These are phyloP conservation scores for Notechis scutatus DNA, from an alignment of 2,113 vertebrate genomes.

Conservation along the genomic window DNA sequence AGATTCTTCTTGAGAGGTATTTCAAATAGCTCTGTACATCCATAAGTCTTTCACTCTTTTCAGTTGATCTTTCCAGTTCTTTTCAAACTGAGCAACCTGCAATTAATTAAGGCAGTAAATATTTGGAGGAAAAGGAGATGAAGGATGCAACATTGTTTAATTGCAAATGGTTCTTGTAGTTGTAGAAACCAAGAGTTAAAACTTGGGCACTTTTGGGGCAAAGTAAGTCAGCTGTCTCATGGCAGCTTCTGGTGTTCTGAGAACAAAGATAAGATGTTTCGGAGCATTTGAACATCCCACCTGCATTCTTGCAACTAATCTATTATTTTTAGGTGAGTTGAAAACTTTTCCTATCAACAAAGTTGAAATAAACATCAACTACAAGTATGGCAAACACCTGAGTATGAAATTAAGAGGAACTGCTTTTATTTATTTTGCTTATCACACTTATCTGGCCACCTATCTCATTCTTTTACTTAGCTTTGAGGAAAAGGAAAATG, in stretches of 20 bases:
- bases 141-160: not conserved
- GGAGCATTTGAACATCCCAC: not conserved
- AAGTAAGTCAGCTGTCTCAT: not conserved
- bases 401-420: not conserved
- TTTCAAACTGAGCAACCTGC: not conserved
- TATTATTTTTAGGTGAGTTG: not conserved
- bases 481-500: not conserved
- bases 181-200: not conserved
- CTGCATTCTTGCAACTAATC: not conserved
- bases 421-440: not conserved
- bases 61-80: too few relatives aligned
- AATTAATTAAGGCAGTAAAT: not conserved
- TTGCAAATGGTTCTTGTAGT: not conserved
- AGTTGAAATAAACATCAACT: not conserved
- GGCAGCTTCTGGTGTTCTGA: not conserved
- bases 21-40: not conserved
- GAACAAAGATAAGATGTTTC: not conserved
- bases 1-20: not conserved
- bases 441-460: too few relatives aligned
- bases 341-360: not conserved
- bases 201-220: not conserved
- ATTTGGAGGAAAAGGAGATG: not conserved
- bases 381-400: not conserved
- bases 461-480: not conserved
- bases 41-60: not conserved